A percentile compares a stretch with the other conserved stretches of the same genome.
Conservation (phyloP, 2,113 vertebrate genomes). For the Scytalopus superciliaris region DNA sequence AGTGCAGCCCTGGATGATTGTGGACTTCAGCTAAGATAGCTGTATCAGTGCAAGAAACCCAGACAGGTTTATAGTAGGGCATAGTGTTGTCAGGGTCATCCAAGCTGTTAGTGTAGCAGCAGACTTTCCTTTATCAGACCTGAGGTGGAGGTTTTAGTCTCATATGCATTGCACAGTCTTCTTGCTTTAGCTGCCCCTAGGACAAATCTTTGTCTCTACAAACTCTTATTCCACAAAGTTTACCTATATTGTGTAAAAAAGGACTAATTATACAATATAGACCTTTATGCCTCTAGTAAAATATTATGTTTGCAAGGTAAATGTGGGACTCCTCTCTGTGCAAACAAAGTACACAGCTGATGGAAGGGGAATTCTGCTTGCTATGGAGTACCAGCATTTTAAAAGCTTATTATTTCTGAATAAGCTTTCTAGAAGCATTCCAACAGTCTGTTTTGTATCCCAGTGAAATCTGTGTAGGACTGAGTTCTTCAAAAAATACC, state of each 20-base stretch:
- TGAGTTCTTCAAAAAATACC: not conserved
- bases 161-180: not conserved
- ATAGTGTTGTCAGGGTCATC: not conserved
- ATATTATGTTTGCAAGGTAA: not conserved
- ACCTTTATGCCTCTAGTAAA: not conserved
- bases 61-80: not conserved
- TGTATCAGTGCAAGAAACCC: not conserved
- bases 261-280: not conserved
- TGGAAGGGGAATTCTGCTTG: not conserved
- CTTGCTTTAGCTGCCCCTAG: not conserved
- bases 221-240: not conserved
- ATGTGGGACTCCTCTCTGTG: not conserved
- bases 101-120: not conserved
- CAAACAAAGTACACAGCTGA: not conserved
- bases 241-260: not conserved
- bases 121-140: not conserved
- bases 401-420: not conserved
- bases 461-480: not conserved
- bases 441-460: not conserved
- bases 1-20: not conserved
- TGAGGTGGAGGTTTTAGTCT: not conserved
- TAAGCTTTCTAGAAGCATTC: not conserved
- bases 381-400: not conserved
- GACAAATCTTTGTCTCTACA: not conserved
- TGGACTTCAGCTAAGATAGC: not conserved